These are phyloP conservation scores for Montifringilla adamsi DNA, from an alignment of 2,113 vertebrate species.

Conservation along the genomic window DNA sequence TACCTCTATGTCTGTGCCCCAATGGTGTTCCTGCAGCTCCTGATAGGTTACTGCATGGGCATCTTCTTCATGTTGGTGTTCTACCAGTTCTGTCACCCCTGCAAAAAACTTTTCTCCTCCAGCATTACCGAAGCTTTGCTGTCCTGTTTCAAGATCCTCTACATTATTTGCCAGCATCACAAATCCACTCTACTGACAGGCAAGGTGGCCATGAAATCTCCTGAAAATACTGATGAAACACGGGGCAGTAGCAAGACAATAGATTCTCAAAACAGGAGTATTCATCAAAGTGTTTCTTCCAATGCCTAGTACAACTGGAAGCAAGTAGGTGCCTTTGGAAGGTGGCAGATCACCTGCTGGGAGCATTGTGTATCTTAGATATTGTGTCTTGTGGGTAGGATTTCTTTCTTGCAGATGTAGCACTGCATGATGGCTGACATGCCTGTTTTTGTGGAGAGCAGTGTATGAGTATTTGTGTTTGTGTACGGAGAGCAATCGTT, in stretches of 20 bases:
- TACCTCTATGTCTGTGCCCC: slow-evolving; percentile 86
- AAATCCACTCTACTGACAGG: slow-evolving; percentile 21
- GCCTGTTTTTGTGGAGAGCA: background rate
- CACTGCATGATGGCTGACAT: background rate
- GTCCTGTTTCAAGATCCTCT: slow-evolving; percentile 78
- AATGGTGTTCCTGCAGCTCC: slow-evolving; percentile 83
- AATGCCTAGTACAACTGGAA: slow-evolving; percentile 59
- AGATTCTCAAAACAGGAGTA: slow-evolving; percentile 69
- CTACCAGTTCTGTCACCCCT: slow-evolving; percentile 95
- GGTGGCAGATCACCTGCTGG: background rate
- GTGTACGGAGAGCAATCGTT: background rate
- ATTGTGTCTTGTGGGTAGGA: background rate
- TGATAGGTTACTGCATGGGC: slow-evolving; percentile 83
- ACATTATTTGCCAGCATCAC: slow-evolving; percentile 59
- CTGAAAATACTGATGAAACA: slow-evolving; percentile 12
- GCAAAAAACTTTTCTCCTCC: slow-evolving; percentile 90
- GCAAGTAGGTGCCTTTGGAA: slow-evolving; percentile 32
- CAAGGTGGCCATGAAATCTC: slow-evolving; percentile 60
- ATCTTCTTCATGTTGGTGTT: slow-evolving; percentile 95
- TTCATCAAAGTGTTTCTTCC: slow-evolving; percentile 66
- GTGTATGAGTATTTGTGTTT: background rate
- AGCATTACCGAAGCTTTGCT: slow-evolving; percentile 81
- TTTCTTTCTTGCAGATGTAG: slow-evolving; percentile 10
- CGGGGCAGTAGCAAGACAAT: slow-evolving; percentile 53
- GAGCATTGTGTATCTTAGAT: background rate